These are phyloP conservation scores for Danio albolineatus DNA, from an alignment of 2,797 vertebrate species.

Conservation along the genomic window DNA sequence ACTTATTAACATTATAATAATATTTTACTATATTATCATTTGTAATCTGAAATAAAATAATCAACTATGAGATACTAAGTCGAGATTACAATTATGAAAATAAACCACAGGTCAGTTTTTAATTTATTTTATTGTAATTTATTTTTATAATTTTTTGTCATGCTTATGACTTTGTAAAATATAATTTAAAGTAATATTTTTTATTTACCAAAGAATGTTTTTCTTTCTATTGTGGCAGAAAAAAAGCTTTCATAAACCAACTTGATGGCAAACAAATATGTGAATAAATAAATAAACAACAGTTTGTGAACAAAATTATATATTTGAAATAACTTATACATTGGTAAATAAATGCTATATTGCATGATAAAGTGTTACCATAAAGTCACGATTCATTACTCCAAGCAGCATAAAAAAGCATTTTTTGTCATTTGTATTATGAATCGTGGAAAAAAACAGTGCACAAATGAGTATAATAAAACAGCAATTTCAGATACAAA, in stretches of 20 bases:
- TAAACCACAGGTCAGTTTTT: too few species aligned
- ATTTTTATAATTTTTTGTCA: too few species aligned
- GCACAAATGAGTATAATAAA: conserved; percentile 12
- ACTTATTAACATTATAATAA: too few species aligned
- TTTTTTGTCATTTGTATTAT: not conserved
- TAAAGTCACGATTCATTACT: conserved; percentile 5
- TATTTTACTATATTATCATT: too few species aligned
- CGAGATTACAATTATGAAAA: too few species aligned
- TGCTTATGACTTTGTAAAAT: not conserved
- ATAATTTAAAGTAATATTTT: not conserved
- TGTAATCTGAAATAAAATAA: too few species aligned
- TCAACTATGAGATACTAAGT: too few species aligned
- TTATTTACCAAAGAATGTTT: not conserved
- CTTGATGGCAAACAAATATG: not conserved
- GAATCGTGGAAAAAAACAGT: not conserved
- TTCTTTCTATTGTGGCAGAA: not conserved
- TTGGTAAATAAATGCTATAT: conserved; percentile 29
- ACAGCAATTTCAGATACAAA: conserved; percentile 24
- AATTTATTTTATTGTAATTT: too few species aligned
- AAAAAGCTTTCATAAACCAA: not conserved
- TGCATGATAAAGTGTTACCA: conserved; percentile 6
- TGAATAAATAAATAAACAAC: not conserved
- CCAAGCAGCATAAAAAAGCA: conserved; percentile 23
- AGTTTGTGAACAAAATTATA: conserved; percentile 19
- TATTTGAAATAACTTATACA: conserved; percentile 46